phyloP scores from a whole-genome alignment of 53 echinoderm and acorn worm genomes.

The Mesocentrotus franciscanus region DNA sequence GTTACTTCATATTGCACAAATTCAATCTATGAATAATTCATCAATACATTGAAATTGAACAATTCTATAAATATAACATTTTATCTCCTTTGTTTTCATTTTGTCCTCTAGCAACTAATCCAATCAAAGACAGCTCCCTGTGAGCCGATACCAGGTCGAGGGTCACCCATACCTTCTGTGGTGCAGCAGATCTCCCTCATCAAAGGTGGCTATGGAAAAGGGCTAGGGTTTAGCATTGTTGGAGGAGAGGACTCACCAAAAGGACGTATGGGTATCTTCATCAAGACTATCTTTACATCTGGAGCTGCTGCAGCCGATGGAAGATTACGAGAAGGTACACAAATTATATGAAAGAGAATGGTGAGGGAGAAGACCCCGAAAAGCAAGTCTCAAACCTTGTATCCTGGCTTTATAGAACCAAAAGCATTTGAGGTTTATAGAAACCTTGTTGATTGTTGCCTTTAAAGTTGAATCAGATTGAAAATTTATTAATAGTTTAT shows the following conservation, averaged over 20 bases:
- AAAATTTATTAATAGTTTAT: too few species aligned
- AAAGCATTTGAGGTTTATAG: too few species aligned
- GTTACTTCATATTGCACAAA: too few species aligned
- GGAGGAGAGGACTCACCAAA: constrained; percentile 88
- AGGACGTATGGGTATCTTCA: constrained; percentile 86
- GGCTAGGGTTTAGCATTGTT: constrained; percentile 93
- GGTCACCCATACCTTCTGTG: constrained; percentile 68
- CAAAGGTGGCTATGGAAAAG: constrained; percentile 95
- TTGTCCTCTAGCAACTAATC: background rate
- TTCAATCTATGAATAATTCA: too few species aligned
- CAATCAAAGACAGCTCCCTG: constrained; percentile 36
- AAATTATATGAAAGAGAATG: background rate
- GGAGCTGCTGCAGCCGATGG: constrained; percentile 94
- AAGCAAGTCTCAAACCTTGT: background rate
- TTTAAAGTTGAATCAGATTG: too few species aligned
- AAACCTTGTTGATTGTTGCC: too few species aligned
- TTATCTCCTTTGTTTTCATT: background rate
- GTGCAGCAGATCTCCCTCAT: constrained; percentile 89
- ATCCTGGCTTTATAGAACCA: too few species aligned
- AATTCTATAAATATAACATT: background rate
- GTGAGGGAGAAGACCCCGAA: background rate
- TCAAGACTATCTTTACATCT: constrained; percentile 92
- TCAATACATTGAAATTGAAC: too few species aligned
- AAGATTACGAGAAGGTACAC: constrained; percentile 87
- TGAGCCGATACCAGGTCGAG: constrained; percentile 58